These are phyloP conservation scores for Zalophus californianus DNA, from an alignment of 2,797 vertebrate species.

Conservation along the genomic window DNA sequence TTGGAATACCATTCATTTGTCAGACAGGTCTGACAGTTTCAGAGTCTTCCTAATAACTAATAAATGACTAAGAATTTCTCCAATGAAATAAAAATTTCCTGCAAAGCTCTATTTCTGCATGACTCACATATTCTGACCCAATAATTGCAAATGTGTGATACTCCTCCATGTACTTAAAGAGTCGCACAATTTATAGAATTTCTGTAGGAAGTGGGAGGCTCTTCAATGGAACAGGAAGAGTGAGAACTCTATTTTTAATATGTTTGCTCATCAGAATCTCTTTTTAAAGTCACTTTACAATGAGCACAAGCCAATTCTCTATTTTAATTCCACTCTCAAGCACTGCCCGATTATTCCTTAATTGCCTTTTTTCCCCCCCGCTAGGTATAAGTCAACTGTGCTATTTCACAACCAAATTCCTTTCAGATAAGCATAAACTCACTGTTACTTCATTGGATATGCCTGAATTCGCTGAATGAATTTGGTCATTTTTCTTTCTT, in stretches of 20 bases:
- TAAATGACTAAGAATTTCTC: slow-evolving; percentile 41
- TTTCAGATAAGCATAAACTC: not conserved
- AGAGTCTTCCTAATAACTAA: slow-evolving; percentile 41
- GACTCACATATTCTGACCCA: not conserved
- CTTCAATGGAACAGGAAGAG: not conserved
- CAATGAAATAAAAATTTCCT: slow-evolving; percentile 17
- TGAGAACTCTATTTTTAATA: not conserved
- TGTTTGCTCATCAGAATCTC: slow-evolving; percentile 18
- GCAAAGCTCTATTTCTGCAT: not conserved
- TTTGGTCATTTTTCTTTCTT: slow-evolving; percentile 69
- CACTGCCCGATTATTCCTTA: not conserved
- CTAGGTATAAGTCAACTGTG: slow-evolving; percentile 7
- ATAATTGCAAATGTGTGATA: not conserved
- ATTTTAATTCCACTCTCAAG: not conserved
- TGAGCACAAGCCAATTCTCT: not conserved
- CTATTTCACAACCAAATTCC: not conserved
- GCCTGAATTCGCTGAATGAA: slow-evolving; percentile 65
- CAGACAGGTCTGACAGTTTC: slow-evolving; percentile 13
- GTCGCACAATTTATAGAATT: not conserved
- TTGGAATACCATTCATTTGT: not conserved
- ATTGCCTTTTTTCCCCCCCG: not conserved
- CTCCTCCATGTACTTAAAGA: slow-evolving; percentile 5
- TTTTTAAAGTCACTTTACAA: not conserved
- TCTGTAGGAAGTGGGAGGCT: not conserved
- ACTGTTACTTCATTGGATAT: slow-evolving; percentile 39